Evolutionary conservation across 92 coral and sea anemone species (phyloP).

Genomic region (Scolanthus callimorphus): DNA sequence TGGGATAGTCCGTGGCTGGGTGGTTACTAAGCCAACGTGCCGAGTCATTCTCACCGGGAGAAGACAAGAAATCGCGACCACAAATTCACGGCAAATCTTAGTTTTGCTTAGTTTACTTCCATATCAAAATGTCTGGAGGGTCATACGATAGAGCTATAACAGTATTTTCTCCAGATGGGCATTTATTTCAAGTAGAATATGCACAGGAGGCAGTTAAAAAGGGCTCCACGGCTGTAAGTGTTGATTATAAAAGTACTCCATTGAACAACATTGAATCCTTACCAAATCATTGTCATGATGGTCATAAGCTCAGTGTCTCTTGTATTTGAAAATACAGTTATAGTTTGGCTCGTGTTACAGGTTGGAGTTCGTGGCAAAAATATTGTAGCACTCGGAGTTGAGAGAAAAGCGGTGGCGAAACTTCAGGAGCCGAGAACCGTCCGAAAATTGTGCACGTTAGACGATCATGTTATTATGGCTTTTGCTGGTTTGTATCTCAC

Average conservation of each 20-base stretch:
- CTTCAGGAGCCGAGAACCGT: conserved; percentile 97
- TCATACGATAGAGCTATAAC: conserved; percentile 99
- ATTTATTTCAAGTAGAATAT: conserved; percentile 98
- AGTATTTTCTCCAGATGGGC: conserved; percentile 99
- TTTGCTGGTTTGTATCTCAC: too few species aligned
- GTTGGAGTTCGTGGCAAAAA: conserved; percentile 98
- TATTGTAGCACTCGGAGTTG: conserved; percentile 91
- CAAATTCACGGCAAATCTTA: too few species aligned
- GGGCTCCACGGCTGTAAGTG: conserved; percentile 96
- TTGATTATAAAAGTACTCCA: too few species aligned
- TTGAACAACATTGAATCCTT: too few species aligned
- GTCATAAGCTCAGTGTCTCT: too few species aligned
- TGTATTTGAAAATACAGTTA: too few species aligned
- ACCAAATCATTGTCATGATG: too few species aligned
- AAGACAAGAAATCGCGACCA: too few species aligned
- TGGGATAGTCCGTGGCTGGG: conserved; percentile 42
- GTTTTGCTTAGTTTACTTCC: too few species aligned
- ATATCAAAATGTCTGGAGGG: conserved; percentile 85
- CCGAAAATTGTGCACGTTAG: conserved; percentile 89
- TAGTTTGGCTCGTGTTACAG: conserved; percentile 24
- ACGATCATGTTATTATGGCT: conserved; percentile 98
- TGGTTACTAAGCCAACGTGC: too few species aligned
- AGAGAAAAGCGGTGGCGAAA: conserved; percentile 97
- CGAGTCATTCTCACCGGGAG: conserved; percentile 61
- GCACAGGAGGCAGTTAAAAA: conserved; percentile 99